Conservation (phyloP, 2,113 vertebrate species). For the Uropsilus gracilis region DNA sequence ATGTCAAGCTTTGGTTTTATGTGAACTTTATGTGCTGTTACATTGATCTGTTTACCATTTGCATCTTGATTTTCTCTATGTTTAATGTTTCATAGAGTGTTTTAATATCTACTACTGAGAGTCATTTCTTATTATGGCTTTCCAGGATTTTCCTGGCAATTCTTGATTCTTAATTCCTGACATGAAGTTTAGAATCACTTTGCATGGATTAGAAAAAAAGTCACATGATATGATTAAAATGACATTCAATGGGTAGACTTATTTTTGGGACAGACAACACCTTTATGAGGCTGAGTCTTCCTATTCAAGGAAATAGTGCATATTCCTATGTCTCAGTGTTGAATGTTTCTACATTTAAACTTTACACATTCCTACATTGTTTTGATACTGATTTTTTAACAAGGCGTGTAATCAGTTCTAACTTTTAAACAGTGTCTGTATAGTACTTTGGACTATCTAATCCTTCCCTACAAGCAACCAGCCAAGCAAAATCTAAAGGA, state of each 20-base stretch:
- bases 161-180: neutral
- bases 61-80: neutral
- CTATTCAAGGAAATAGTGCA: neutral
- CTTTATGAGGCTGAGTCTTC: neutral
- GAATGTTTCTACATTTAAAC: neutral
- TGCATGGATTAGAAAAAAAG: neutral
- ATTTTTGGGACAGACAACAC: neutral
- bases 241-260: neutral
- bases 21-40: neutral
- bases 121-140: neutral
- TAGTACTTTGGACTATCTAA: neutral
- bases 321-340: neutral
- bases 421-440: neutral
- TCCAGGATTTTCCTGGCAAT: neutral
- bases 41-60: neutral
- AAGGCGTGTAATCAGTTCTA: neutral
- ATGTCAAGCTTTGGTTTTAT: neutral
- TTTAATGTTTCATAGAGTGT: neutral
- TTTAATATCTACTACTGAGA: neutral
- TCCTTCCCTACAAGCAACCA: neutral
- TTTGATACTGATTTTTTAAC: neutral
- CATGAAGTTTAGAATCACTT: conserved; percentile 18
- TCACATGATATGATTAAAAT: neutral
- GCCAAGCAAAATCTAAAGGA: neutral
- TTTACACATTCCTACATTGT: neutral